Percentiles rank a stretch among this genome's conserved stretches.
Conservation (phyloP, 2,888 invertebrate genomes). For the Graphium colonna region DNA sequence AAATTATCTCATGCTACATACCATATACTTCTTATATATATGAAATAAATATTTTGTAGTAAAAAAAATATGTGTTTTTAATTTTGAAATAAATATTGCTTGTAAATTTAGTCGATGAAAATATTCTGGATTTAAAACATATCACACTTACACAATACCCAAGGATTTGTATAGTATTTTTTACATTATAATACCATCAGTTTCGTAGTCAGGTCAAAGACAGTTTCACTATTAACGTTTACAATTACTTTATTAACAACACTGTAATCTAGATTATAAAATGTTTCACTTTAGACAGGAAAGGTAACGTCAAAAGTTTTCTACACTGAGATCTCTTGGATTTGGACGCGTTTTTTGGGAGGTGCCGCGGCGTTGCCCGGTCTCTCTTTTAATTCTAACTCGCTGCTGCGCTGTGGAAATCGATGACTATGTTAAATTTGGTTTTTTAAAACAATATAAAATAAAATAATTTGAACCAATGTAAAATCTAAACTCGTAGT, state of each 20-base stretch:
- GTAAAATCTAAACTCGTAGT: too few relatives aligned
- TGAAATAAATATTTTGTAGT: too few relatives aligned
- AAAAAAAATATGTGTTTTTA: too few relatives aligned
- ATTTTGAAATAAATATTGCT: too few relatives aligned
- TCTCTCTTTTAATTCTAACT: constrained; percentile 68
- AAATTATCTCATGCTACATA: too few relatives aligned
- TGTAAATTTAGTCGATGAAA: too few relatives aligned
- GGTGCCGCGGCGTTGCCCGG: constrained; percentile 59
- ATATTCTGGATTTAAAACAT: too few relatives aligned
- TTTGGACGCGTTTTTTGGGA: constrained; percentile 88
- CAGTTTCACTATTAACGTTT: background rate
- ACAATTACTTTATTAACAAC: background rate
- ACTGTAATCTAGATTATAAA: background rate
- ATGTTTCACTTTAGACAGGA: too few relatives aligned
- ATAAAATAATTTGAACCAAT: too few relatives aligned
- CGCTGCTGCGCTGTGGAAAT: constrained; percentile 77
- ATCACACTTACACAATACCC: too few relatives aligned
- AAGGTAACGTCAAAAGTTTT: constrained; percentile 59
- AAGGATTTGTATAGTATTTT: background rate
- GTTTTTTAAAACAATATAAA: background rate
- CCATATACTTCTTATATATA: too few relatives aligned
- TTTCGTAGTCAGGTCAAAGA: background rate
- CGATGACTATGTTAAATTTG: constrained; percentile 50
- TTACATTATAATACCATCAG: background rate
- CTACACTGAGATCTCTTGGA: constrained; percentile 90